Evolutionary conservation across 2,888 invertebrate species (phyloP).

Genomic region (Sesamia inferens): DNA sequence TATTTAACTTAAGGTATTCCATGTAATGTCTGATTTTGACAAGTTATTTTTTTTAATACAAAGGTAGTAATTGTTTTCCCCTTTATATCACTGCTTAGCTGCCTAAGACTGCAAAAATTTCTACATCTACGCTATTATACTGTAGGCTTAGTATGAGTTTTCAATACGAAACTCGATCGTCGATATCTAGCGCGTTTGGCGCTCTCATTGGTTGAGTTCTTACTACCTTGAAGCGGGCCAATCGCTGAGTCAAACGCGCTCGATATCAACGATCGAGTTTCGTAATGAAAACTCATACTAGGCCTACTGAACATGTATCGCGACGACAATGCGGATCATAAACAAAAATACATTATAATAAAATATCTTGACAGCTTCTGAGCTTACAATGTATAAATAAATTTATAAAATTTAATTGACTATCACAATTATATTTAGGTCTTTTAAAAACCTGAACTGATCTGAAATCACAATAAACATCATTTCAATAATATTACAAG

Average conservation of each 20-base stretch:
- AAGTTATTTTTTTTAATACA: conserved; percentile 16
- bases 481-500: conserved; percentile 48
- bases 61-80: conserved; percentile 18
- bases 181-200: too few species aligned
- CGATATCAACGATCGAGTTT: too few species aligned
- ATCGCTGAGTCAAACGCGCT: too few species aligned
- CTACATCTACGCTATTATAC: conserved; percentile 38
- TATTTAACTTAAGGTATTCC: conserved; percentile 14
- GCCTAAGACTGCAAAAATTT: conserved; percentile 30
- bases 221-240: too few species aligned
- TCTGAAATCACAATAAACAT: conserved; percentile 62
- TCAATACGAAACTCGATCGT: too few species aligned
- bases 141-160: too few species aligned
- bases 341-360: conserved; percentile 49
- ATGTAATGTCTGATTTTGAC: conserved; percentile 10
- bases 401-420: conserved; percentile 63
- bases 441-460: conserved; percentile 69
- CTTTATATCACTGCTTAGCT: conserved; percentile 11
- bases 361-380: conserved; percentile 61
- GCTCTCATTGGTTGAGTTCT: too few species aligned
- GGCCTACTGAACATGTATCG: conserved; percentile 37
- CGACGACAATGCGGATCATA: conserved; percentile 28
- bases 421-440: conserved; percentile 72
- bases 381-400: conserved; percentile 59
- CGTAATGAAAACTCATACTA: too few species aligned